Base-by-base conservation (phyloP, 2,113 vertebrate species). In the Prionailurus bengalensis region DNA sequence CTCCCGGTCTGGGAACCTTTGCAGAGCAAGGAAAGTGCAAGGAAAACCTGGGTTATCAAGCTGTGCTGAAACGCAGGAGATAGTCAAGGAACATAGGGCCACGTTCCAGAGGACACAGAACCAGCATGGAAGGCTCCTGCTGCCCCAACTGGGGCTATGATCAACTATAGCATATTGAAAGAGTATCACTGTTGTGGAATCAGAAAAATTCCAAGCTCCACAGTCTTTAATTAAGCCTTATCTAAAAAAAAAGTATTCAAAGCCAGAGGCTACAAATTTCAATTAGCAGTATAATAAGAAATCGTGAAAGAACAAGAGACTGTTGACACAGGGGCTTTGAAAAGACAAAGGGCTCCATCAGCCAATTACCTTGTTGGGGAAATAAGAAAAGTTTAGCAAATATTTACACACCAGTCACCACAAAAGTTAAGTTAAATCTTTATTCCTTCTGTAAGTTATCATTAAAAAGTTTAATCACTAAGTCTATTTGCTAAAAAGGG, bases 301-400 rank as follows among this genome's bases (percentile, higher is more conserved):
- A 92, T 48, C 95, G 14, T 53, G 71, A 48, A 96, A 89, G 42
- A 86, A 89, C 14, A 48, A 85, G 36, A 95, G 36, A 68, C 65
- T 96, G 61, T 83, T 92, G 94, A 93, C 95, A 93, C 31, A 93
- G 70, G 61, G 51, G 31, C 92, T 70, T 3, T 71, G 70, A 55
- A 88, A 97, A 89, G 82, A 73, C 90, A 94, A 79, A 84, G 48
- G 82, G 73, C 55, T 66, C 27, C 9, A 10, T 80, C 63, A 83
- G 87, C 76, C 93, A 94, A 83, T 63, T 89, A 96, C 66, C 71
- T 94, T 61, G 63, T 29, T 51, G 85, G 74, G 82, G 88, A 95
- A 94, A 48, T 65, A 92, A 91, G 55, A 55, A 80, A 93, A 92
- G 88, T 63, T 88, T 68, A 87, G 93, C 95, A 96, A 95, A 96